A percentile compares a stretch with the other conserved stretches of the same genome.
Evolutionary conservation across 2,113 vertebrate species (phyloP).

Genomic region (Columba janthina): DNA sequence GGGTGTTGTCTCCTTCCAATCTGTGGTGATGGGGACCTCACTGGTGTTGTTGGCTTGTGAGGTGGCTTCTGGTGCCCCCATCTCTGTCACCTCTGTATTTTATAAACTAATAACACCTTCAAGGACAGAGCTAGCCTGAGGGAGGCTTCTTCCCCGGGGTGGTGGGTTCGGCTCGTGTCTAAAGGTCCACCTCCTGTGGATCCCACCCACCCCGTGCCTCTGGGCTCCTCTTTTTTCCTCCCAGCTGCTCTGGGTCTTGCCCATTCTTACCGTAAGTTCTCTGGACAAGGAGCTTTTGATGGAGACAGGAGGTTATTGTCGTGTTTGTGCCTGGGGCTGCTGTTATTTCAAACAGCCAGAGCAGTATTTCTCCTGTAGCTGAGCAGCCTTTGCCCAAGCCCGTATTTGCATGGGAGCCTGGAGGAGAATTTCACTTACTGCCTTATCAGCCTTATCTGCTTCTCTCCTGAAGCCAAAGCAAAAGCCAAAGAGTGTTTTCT

Average conservation of each 20-base stretch:
- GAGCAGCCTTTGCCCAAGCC: neutral
- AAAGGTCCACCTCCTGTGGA: neutral
- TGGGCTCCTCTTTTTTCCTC: neutral
- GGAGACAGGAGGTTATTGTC: neutral
- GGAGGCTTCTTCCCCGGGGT: neutral
- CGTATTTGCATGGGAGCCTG: neutral
- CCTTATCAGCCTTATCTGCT: slow-evolving; percentile 55
- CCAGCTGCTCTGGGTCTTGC: neutral
- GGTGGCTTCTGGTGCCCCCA: neutral
- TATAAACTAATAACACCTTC: neutral
- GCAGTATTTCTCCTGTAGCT: neutral
- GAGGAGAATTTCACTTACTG: slow-evolving; percentile 46
- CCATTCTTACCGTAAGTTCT: neutral
- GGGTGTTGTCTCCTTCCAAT: neutral
- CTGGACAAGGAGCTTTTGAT: neutral
- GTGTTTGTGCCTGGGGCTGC: neutral
- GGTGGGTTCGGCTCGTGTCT: neutral
- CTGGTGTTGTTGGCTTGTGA: neutral
- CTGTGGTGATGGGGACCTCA: neutral
- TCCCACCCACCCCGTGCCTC: neutral
- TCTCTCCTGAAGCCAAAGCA: neutral
- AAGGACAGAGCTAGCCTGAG: neutral
- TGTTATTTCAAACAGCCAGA: neutral
- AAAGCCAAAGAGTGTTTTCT: neutral
- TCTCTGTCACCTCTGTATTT: neutral